Base-by-base conservation (phyloP, 2,113 vertebrate species). In the Odocoileus hemionus region DNA sequence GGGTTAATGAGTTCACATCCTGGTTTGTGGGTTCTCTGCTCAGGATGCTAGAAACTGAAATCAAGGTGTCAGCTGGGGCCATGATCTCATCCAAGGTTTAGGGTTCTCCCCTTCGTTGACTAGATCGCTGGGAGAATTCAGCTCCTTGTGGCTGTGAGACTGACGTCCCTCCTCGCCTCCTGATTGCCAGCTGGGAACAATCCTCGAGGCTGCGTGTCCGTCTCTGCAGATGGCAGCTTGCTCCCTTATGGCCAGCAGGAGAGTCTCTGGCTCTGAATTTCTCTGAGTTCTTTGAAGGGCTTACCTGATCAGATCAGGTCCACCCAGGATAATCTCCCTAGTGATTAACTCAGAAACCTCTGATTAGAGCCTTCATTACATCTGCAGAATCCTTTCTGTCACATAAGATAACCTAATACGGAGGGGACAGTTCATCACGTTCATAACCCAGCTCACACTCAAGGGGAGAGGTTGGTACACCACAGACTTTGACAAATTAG, bases 161-260 rank as follows among this genome's bases (percentile, higher is more conserved):
- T 74, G 5, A 50, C 19, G 19, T 57, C 39, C n/a, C 8, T 13
- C 0, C 78, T 70, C 1, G 39, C 50, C n/a, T 85, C 13, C 15
- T 78, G 30, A 6, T 33, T 84, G 57, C 70, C 43, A 36, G 0
- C 43, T 2, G 17, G 55, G 23, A 13, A 2, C 58, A 36, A 13
- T 39, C 21, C 7, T 7, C 2, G 12, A 84, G 23, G 19, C 19
- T 4, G 3, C 36, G 0, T 54, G 50, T 12, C 30, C 33, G 14
- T 88, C 67, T 86, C 33, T 28, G 5, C 7, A 12, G 0, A 30
- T 76, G 13, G 28, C 25, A 39, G 4, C 55, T 36, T 74, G 36
- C 19, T 89, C 54, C 47, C 28, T 23, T 30, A 52, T 43, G 16
- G 33, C 33, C 43, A 30, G 8, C 50, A 52, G 39, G 64, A 5